Base-by-base conservation (phyloP, 1,140 invertebrate species). In the Drosophila yakuba region DNA sequence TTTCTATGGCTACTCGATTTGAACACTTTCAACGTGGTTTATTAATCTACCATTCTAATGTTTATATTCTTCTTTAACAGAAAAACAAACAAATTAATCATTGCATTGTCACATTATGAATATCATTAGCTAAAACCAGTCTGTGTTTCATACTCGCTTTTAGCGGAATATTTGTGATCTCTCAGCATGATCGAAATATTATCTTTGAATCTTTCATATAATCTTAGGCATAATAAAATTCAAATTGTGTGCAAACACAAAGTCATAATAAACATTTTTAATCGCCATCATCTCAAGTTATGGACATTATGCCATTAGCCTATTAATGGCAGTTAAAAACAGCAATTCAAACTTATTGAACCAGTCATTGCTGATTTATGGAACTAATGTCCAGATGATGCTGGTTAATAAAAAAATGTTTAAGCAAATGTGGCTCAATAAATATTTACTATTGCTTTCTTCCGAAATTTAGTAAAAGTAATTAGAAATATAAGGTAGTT, bases 241-340 rank as follows among this genome's bases (percentile, higher is more conserved):
- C 64, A 69, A 71, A 69, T 57, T 57, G 39, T 68, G 36, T 0
- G 28, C 60, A 68, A 66, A 52, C 64, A 51, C 20, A 52, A 17
- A 48, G 36, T 58, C 64, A 57, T 69, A 58, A 71, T 44, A 50
- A 57, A 38, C 52, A 57, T 69, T 47, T 56, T 71, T 71, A 48
- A 71, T 69, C 17, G 14, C 39, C 39, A 45, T 28, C 39, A 45
- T 28, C 61, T 62, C 58, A 17, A 38, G 43, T 47, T 66, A 62
- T 66, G 59, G 59, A 35, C 58, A 64, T 38, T 35, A 66, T 36
- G 35, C 61, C 35, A 39, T 47, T 56, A 41, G 47, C 15, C n/a
- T 32, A 69, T 57, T 48, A 64, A 64, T 66, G 47, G 38, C 45
- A 52, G 66, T 67, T 71, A 28, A 71, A 68, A 47, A 12, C 32